Conservation (phyloP, 2,113 vertebrate genomes). For the Erinaceus europaeus region DNA sequence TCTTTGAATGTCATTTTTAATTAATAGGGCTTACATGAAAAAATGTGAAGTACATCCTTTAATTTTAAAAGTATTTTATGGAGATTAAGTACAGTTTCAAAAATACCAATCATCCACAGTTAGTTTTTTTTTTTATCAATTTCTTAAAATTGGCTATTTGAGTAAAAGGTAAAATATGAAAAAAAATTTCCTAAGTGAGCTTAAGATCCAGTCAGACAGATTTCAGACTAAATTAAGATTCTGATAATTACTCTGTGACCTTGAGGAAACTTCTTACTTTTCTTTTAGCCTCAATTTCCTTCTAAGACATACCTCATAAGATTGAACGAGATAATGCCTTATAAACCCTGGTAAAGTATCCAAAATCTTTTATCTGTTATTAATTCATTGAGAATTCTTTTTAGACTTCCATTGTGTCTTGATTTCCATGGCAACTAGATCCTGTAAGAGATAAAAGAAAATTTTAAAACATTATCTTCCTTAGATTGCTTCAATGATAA, state of each 20-base stretch:
- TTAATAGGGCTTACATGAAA: background rate
- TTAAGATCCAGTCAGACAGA: background rate
- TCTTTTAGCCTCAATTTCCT: background rate
- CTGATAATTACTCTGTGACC: background rate
- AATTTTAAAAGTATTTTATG: background rate
- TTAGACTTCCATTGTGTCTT: background rate
- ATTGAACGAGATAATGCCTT: background rate
- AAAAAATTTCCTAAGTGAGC: background rate
- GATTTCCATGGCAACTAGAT: slow-evolving; percentile 19
- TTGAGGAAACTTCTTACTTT: slow-evolving; percentile 19
- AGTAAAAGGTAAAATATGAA: background rate
- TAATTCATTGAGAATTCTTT: background rate
- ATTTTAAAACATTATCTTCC: background rate
- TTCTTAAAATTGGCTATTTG: background rate
- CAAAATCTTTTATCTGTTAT: background rate
- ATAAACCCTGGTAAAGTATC: background rate
- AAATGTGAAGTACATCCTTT: background rate
- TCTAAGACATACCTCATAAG: background rate
- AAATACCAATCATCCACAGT: background rate
- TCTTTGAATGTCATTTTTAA: background rate
- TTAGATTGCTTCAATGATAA: background rate
- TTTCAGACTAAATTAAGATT: background rate
- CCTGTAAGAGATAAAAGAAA: background rate
- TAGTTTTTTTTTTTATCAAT: background rate
- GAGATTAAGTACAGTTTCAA: slow-evolving; percentile 7